These are phyloP conservation scores for Enteromius thamalakanensis DNA, from an alignment of 2,797 vertebrate genomes.

Conservation along the genomic window DNA sequence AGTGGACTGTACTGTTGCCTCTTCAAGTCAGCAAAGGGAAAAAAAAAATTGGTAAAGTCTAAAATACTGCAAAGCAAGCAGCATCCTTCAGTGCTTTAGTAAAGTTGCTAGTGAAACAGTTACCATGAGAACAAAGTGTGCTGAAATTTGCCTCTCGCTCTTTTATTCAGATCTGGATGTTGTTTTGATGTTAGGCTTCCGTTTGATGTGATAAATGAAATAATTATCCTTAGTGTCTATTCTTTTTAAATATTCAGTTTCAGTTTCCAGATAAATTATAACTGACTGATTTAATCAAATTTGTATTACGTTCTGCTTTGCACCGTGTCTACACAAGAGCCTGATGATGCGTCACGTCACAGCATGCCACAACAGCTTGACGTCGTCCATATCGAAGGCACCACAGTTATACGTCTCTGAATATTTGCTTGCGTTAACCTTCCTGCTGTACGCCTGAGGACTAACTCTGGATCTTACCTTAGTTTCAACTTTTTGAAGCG, in stretches of 20 bases:
- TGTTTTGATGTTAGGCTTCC: slow-evolving; percentile 42
- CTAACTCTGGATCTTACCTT: not conserved
- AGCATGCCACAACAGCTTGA: slow-evolving; percentile 12
- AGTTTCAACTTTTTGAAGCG: not conserved
- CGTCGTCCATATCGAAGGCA: not conserved
- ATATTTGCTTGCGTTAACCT: not conserved
- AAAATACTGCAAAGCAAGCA: not conserved
- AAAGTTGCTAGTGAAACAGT: slow-evolving; percentile 45
- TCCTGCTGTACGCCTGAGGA: not conserved
- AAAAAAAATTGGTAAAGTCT: not conserved
- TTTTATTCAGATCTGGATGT: slow-evolving; percentile 45
- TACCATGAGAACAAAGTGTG: slow-evolving; percentile 58
- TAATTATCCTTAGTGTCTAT: slow-evolving; percentile 17
- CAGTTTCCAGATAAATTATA: slow-evolving; percentile 22
- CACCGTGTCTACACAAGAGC: not conserved
- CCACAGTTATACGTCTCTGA: not conserved
- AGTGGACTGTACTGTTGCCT: not conserved
- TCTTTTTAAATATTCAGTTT: slow-evolving; percentile 17
- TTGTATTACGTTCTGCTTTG: not conserved
- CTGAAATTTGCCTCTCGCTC: slow-evolving; percentile 23
- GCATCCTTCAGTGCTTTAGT: not conserved
- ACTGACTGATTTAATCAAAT: slow-evolving; percentile 25
- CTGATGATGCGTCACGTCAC: not conserved
- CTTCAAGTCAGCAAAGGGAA: no score
- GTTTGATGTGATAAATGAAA: slow-evolving; percentile 45